Evolutionary conservation across 64 coral and sea anemone species (phyloP).

Genomic region (Orbicella faveolata): DNA sequence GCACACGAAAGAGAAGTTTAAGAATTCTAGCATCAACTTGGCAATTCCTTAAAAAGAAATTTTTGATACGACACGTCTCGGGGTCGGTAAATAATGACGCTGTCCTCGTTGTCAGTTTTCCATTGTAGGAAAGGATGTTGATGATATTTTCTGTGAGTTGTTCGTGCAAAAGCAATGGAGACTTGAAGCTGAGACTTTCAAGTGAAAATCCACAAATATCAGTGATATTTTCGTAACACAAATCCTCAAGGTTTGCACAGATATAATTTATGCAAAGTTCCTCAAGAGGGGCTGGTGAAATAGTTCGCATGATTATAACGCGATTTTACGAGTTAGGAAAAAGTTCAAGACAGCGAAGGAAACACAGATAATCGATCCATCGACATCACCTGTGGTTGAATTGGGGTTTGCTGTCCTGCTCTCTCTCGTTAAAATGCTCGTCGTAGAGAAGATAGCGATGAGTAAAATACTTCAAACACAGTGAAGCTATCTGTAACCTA

Average conservation of each 20-base stretch:
- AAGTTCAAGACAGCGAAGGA: not conserved
- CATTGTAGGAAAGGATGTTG: conserved; percentile 31
- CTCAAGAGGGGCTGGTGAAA: conserved; percentile 72
- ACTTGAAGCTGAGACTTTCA: conserved; percentile 53
- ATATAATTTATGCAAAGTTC: conserved; percentile 63
- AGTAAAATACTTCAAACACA: too few species aligned
- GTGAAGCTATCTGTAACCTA: too few species aligned
- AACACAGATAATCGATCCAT: too few species aligned
- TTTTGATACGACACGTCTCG: conserved; percentile 64
- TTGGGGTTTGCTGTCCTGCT: too few species aligned
- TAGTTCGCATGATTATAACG: conserved; percentile 40
- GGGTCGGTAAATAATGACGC: conserved; percentile 62
- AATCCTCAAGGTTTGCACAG: conserved; percentile 48
- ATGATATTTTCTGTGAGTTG: conserved; percentile 67
- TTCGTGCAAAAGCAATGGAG: conserved; percentile 75
- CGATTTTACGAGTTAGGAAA: not conserved
- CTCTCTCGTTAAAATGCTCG: too few species aligned
- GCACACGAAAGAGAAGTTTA: not conserved
- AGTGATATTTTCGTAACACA: conserved; percentile 60
- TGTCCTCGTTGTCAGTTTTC: conserved; percentile 51
- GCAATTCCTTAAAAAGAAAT: conserved; percentile 54
- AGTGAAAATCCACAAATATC: not conserved
- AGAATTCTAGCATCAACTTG: not conserved
- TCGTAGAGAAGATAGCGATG: too few species aligned
- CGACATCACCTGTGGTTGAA: too few species aligned